Evolutionary conservation across 2,888 invertebrate genomes (phyloP), one percentile per base, ranked within the genome.

Genomic region (Pherbina coryleti): DNA sequence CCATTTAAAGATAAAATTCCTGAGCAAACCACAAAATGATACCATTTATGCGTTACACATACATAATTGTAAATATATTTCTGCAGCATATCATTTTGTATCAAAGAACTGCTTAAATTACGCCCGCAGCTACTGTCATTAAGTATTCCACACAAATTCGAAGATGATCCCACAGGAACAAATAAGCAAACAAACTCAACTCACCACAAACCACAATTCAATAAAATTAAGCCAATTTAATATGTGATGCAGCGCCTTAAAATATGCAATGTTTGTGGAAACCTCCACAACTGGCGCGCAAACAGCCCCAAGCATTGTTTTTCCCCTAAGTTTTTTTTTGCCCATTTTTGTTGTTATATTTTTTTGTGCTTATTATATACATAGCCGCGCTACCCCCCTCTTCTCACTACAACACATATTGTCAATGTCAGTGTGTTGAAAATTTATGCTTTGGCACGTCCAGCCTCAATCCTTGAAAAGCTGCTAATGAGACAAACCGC

Each of bases 401-500:
- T 44, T 14, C 69, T 1, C 69, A 25, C 51, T 9, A 9, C 69
- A 49, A 14, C 9, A 49, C 64, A 74, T 51, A 53, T 51, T 75
- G 62, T 75, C 66, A 64, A 64, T 75, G 74, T 66, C 53, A 75
- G 74, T 53, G 66, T 51, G 55, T n/a, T 17, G 34, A 31, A 66
- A 34, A 75, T 67, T 75, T 75, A 75, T 67, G 75, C 37, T 75
- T 67, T 51, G 44, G 66, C 75, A 75, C 75, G 75, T 75, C 66
- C 75, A 67, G 62, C 37, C 62, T 49, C 51, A 74, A 53, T 67
- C 55, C 72, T 64, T 72, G 76, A 62, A 19, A 76, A 78, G 51
- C 76, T 81, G 85, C 86, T 86, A 86, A 86, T 86, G 87, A 86
- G 86, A 82, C 86, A 87, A 86, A 86, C 76, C 81, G 86, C 86